These are phyloP conservation scores for Rallus crepitans DNA, from an alignment of 2,797 vertebrate genomes.

Conservation along the genomic window DNA sequence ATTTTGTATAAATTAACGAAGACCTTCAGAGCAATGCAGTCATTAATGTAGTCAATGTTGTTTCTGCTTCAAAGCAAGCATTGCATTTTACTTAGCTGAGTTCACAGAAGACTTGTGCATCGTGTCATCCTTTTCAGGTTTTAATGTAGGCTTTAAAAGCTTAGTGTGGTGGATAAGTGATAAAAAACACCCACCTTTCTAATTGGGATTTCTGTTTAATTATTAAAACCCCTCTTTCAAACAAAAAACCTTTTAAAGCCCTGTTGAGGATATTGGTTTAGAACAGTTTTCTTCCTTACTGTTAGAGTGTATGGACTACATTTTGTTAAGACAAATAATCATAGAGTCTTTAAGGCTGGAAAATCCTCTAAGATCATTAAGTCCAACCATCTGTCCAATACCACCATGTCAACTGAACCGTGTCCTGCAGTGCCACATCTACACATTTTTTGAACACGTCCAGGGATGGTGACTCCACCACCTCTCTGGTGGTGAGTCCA, in stretches of 20 bases:
- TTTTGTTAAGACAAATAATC: not conserved
- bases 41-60: not conserved
- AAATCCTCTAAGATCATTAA: too few species aligned
- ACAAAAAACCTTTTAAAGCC: not conserved
- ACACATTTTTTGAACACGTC: too few species aligned
- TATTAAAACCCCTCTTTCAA: not conserved
- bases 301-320: not conserved
- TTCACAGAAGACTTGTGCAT: not conserved
- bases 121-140: not conserved
- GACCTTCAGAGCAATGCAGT: not conserved
- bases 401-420: too few species aligned
- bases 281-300: not conserved
- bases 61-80: not conserved
- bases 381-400: too few species aligned
- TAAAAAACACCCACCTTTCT: not conserved
- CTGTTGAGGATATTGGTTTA: not conserved
- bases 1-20: not conserved
- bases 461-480: too few species aligned
- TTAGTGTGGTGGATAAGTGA: not conserved
- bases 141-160: constrained; percentile 7
- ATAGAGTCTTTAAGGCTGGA: too few species aligned
- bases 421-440: too few species aligned
- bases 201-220: not conserved
- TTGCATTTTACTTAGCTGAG: not conserved
- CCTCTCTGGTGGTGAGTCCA: too few species aligned